Conservation (phyloP, 2,888 invertebrate species). For the Lepas anatifera region DNA sequence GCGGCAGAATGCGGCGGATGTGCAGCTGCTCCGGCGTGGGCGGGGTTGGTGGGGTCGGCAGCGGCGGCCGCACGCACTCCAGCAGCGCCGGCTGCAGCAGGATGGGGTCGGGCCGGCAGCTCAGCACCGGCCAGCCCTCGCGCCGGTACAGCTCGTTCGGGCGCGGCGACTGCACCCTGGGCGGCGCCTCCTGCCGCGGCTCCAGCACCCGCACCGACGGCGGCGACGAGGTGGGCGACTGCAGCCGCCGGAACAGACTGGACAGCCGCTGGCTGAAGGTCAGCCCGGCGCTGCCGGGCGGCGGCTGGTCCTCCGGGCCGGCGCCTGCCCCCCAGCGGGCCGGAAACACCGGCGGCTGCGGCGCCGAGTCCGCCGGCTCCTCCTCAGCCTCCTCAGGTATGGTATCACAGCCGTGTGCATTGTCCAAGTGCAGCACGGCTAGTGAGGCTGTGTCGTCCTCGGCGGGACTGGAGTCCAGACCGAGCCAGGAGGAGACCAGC, state of each 20-base stretch:
- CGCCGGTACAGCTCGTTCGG: neutral
- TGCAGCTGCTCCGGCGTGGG: too few species aligned
- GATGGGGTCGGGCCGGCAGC: constrained; percentile 6
- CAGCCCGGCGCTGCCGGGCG: too few species aligned
- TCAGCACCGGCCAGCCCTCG: too few species aligned
- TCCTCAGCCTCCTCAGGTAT: too few species aligned
- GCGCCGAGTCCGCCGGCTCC: neutral
- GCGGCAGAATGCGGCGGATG: too few species aligned
- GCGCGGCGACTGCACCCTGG: neutral
- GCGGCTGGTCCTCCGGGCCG: neutral
- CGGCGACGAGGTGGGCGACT: neutral
- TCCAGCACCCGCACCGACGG: neutral
- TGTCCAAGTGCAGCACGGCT: constrained; percentile 5
- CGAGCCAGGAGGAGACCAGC: constrained; percentile 4
- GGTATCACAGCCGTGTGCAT: too few species aligned
- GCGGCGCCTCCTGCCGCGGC: neutral
- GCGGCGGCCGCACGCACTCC: neutral
- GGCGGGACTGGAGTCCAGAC: neutral
- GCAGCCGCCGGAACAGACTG: neutral
- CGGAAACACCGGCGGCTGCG: neutral
- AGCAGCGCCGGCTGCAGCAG: neutral
- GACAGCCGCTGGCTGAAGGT: too few species aligned
- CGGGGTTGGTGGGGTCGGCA: too few species aligned
- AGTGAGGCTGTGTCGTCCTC: too few species aligned
- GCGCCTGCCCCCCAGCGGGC: neutral